Base-by-base conservation (phyloP, 2,888 invertebrate genomes). In the Didymodactylos carnosus region DNA sequence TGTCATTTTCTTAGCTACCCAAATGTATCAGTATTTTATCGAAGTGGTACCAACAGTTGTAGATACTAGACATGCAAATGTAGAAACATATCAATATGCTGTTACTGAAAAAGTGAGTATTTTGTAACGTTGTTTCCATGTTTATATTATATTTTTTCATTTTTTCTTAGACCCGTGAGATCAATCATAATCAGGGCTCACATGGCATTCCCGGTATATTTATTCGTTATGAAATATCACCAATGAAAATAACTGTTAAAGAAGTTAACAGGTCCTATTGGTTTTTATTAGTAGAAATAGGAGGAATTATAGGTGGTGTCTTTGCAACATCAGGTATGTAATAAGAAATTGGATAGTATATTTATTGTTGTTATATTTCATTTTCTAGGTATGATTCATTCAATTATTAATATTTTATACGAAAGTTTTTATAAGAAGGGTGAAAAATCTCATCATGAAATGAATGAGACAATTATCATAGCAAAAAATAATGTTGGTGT, bases 11-110 rank as follows among this genome's bases (percentile, higher is more conserved):
- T 72, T 81, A 90, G 89, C 86, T 77, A 88, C 88, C 82, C 89
- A 91, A 84, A 82, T 91, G 69, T 92, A 88, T 82, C 92, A 94
- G 80, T 97, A 97, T 85, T 95, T 94, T 80, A 87, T 97, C 71
- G 91, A 94, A 85, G 90, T 97, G 23, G 95, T 97, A 0, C 94
- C 95, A 0, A 97, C 97, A 0, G 90, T 91, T 80, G 90, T 97
- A n/a, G 79, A 81, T 39, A 83, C 83, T 8, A 79, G 79, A 73
- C 76, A 77, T 72, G 78, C 80, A 39, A 78, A 80, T 43, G 78
- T 82, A 71, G 80, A 82, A 76, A 83, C 94, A 0, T 95, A 89
- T 81, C 95, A 97, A 82, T 97, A 94, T 82, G 90, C 94, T 16
- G 93, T 93, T 0, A 93, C 94, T 79, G 92, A 93, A 86, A 79